A percentile compares a stretch with the other conserved stretches of the same genome.
phyloP scores from a whole-genome alignment of 2,797 vertebrate species.

The Xerus rutilus region DNA sequence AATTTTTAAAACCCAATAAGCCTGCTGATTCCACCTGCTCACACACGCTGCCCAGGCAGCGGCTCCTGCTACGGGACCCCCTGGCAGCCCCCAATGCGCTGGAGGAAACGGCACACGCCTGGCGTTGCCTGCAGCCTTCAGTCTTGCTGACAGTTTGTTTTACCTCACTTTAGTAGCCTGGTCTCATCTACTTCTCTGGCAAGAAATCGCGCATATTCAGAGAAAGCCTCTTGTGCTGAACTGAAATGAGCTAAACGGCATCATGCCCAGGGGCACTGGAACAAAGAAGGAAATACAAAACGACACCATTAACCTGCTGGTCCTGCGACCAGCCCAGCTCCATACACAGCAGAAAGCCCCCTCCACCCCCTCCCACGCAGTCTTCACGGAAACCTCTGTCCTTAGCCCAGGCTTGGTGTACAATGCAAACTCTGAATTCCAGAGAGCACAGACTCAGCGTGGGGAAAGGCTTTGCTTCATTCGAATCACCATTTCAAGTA shows the following conservation, averaged over 20 bases:
- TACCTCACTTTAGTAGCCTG: constrained; percentile 82
- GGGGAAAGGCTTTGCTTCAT: constrained; percentile 51
- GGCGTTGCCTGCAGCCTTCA: constrained; percentile 75
- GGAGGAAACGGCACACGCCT: constrained; percentile 66
- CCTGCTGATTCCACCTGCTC: constrained; percentile 74
- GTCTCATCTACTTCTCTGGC: constrained; percentile 83
- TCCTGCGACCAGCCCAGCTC: constrained; percentile 76
- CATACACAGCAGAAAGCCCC: constrained; percentile 68
- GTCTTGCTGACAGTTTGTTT: constrained; percentile 81
- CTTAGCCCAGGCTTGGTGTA: constrained; percentile 47
- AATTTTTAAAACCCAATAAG: constrained; percentile 80
- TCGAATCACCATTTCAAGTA: constrained; percentile 80
- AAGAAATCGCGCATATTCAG: constrained; percentile 83
- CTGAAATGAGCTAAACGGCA: constrained; percentile 86
- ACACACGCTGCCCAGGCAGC: constrained; percentile 54
- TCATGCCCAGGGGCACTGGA: constrained; percentile 80
- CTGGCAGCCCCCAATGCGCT: constrained; percentile 63
- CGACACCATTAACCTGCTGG: constrained; percentile 84
- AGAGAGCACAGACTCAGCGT: constrained; percentile 61
- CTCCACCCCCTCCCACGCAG: neutral
- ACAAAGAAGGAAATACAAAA: constrained; percentile 86
- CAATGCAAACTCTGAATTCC: constrained; percentile 55
- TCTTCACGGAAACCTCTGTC: neutral
- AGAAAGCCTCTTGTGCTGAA: constrained; percentile 84
- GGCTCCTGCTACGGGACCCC: neutral